Base-by-base conservation (phyloP, 2,888 invertebrate species). In the Eretmocerus hayati region DNA sequence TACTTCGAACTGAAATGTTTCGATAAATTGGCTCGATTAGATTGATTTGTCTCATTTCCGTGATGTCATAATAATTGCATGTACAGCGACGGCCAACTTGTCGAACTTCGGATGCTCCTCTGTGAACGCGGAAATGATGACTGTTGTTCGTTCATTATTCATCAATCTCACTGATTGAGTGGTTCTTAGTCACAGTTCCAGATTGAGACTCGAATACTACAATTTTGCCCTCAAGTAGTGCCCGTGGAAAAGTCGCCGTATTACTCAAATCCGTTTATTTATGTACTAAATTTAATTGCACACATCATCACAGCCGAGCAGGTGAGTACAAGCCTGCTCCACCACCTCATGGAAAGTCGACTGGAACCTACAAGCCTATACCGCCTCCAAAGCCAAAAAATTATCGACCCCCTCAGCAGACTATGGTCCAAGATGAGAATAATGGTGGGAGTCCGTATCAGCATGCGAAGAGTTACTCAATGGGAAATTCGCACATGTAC, bases 301-400 rank as follows among this genome's bases (percentile, higher is more conserved):
- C n/a, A n/a, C n/a, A n/a, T n/a, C n/a, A 57, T 62, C 62, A 23
- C 59, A 69, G 68, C 56, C 67, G 71, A 40, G 62, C 70, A 23
- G 66, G 69, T 18, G 71, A 71, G 56, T 71, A 70, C 59, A 74
- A 74, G 55, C 65, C 69, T 46, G 63, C 66, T 42, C 64, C 69
- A 43, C 64, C 68, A 13, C 56, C 63, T 0, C 67, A 67, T 52
- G 60, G 58, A 20, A 69, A 69, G 4, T n/a, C n/a, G n/a, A 60
- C 60, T 13, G 70, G 71, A 50, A 75, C 78, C 2, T 90, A 90
- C 73, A 92, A 91, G 71, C 92, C 92, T 0, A 84, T 92, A 46
- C 92, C 92, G 33, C 92, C 92, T 22, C 92, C 92, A 8, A 93
- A 93, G 66, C 92, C 92, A 38, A 91, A 91, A 67, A 90, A 91